Evolutionary conservation across 2,888 invertebrate genomes (phyloP), one percentile per base, ranked within the genome.

Genomic region (Sarcophaga caerulescens): DNA sequence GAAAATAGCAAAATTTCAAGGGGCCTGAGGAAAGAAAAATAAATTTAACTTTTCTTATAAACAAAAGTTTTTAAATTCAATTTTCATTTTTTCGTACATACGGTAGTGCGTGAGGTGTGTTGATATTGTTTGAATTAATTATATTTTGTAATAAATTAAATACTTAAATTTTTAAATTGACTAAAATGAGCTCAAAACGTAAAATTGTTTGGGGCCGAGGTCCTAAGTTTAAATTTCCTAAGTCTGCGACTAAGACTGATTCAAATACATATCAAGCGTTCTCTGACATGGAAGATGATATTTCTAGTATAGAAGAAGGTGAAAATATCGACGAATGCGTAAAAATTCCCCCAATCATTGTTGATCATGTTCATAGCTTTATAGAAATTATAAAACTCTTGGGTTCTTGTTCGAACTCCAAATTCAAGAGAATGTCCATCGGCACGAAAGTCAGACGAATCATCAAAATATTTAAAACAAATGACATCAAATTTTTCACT

Each of bases 271-370:
- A n/a, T n/a, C n/a, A n/a, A n/a, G n/a, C n/a, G n/a, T n/a, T n/a
- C n/a, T n/a, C n/a, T n/a, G n/a, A n/a, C n/a, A n/a, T n/a, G n/a
- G n/a, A n/a, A n/a, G n/a, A n/a, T n/a, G n/a, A n/a, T n/a, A n/a
- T n/a, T n/a, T n/a, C n/a, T n/a, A n/a, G n/a, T n/a, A n/a, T n/a
- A n/a, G n/a, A n/a, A n/a, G n/a, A n/a, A n/a, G n/a, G n/a, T n/a
- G 69, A 69, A 69, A 23, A 14, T 21, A 59, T 17, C 8, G 66
- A 76, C 6, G 59, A 57, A 17, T 2, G 4, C 1, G 23, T 25
- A 57, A 77, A 68, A 44, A 35, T 77, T 23, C 68, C 60, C n/a
- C 59, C 68, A 45, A 77, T 77, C n/a, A 68, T 77, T 60, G 60
- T 77, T 10, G 59, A 68, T 14, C 5, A 10, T 2, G 3, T 44